Conservation (phyloP, 2,113 vertebrate genomes). For the Daubentonia madagascariensis region DNA sequence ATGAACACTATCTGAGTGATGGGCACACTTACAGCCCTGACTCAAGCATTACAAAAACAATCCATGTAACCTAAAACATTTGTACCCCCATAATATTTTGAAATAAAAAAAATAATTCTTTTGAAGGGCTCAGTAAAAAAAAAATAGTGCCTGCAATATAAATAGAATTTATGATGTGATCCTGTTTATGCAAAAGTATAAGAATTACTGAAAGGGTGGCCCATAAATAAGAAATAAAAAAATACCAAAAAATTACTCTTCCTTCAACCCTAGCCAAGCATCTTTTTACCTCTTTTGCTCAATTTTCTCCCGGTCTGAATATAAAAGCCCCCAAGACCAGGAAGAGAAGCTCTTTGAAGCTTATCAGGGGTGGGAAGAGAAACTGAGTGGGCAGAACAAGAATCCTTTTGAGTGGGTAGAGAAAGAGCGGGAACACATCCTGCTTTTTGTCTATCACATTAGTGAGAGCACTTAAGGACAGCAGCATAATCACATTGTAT, state of each 20-base stretch:
- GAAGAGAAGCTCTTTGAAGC: background rate
- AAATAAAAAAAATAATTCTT: too few species aligned
- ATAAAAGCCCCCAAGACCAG: background rate
- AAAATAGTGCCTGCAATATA: background rate
- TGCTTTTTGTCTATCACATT: background rate
- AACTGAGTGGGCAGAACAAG: background rate
- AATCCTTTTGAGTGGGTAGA: background rate
- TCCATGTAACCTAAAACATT: too few species aligned
- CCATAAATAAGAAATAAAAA: background rate
- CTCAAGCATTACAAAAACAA: too few species aligned
- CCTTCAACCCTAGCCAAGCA: background rate
- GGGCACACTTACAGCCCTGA: too few species aligned
- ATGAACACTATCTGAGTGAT: too few species aligned
- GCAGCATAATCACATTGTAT: rapidly evolving
- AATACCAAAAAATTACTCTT: background rate
- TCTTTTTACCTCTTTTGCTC: background rate
- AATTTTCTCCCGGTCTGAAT: background rate
- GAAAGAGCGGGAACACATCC: background rate
- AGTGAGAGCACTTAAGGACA: background rate
- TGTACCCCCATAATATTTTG: too few species aligned
- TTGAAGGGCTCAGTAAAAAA: background rate
- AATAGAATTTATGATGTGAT: background rate
- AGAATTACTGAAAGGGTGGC: background rate
- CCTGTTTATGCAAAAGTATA: background rate
- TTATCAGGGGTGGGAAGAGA: background rate